Percentiles rank a stretch among this genome's conserved stretches.
Evolutionary conservation across 1,140 invertebrate genomes (phyloP).

Genomic region (Mamestra configurata): DNA sequence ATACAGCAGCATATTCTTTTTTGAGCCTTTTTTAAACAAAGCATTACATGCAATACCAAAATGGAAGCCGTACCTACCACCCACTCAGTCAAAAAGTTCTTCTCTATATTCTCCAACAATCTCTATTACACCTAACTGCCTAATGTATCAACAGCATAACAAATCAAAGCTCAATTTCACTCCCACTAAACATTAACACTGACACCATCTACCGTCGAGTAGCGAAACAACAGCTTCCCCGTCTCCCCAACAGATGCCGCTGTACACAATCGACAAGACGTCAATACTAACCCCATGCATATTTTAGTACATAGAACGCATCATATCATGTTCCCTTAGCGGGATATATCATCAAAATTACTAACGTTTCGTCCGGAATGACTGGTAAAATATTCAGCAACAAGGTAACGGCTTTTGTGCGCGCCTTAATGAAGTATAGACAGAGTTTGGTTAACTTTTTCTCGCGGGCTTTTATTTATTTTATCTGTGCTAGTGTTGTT

Average conservation of each 20-base stretch:
- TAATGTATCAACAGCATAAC: background rate
- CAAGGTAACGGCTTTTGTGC: slow-evolving; percentile 80
- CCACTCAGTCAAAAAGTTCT: too few relatives aligned
- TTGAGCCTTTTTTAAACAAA: background rate
- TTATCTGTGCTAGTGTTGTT: slow-evolving; percentile 36
- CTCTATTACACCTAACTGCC: background rate
- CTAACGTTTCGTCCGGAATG: slow-evolving; percentile 71
- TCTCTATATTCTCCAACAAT: background rate
- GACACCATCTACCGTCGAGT: slow-evolving; percentile 64
- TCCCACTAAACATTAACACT: slow-evolving; percentile 29
- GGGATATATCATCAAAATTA: slow-evolving; percentile 77
- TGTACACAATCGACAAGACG: slow-evolving; percentile 57
- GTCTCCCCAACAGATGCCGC: slow-evolving; percentile 65
- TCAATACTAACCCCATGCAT: slow-evolving; percentile 77
- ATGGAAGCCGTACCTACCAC: too few relatives aligned
- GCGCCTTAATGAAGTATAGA: slow-evolving; percentile 76
- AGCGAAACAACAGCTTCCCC: slow-evolving; percentile 48
- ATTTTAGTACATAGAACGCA: slow-evolving; percentile 69
- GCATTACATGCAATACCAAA: too few relatives aligned
- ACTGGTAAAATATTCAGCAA: slow-evolving; percentile 79
- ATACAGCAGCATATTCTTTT: background rate
- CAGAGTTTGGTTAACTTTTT: slow-evolving; percentile 47
- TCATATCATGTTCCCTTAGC: slow-evolving; percentile 75
- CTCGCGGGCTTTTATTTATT: slow-evolving; percentile 51
- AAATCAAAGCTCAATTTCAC: slow-evolving; percentile 3